Evolutionary conservation across 2,797 vertebrate species (phyloP), one percentile per base, ranked within the genome.

Genomic region (Siniperca scherzeri): DNA sequence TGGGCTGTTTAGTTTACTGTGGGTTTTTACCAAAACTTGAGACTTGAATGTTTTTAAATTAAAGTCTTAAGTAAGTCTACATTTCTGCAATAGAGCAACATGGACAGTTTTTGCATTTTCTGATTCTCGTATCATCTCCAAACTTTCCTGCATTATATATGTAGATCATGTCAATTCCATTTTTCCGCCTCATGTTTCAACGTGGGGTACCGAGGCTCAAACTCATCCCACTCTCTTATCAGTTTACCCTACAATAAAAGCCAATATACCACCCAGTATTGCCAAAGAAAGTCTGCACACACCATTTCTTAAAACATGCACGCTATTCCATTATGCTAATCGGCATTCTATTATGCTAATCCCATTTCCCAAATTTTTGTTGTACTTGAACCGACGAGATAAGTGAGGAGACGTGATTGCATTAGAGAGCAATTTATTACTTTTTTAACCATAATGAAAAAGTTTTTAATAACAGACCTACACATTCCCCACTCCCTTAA

Each of bases 331-430:
- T 87, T 88, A 59, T 80, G 25, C 46, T 86, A 71, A 90, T 85
- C 9, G 0, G 21, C 60, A 50, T 74, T 82, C 30, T 68, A 82
- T 90, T 85, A 85, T 80, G 74, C 66, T 71, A 86, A 84, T 90
- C 81, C 75, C 66, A 79, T 83, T 88, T 74, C 46, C 60, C 46
- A 83, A 73, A 83, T 87, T 86, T 27, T 71, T 27, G 55, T 82
- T 84, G 60, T 71, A 77, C 79, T 86, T 84, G 36, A 87, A 85
- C 46, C 75, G 46, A 74, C 75, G 53, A 84, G 82, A 89, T 88
- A 88, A 82, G 68, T 59, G 68, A 57, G 50, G 44, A 74, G 46
- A 65, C 52, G 25, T 82, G 77, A 88, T 79, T 87, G 64, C 57
- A 82, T 79, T 81, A 64, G 60, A 80, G 59, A 76, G 48, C 71